These are phyloP conservation scores for Platorchestia sp. DNA, from an alignment of 1,140 invertebrate genomes.

Conservation along the genomic window DNA sequence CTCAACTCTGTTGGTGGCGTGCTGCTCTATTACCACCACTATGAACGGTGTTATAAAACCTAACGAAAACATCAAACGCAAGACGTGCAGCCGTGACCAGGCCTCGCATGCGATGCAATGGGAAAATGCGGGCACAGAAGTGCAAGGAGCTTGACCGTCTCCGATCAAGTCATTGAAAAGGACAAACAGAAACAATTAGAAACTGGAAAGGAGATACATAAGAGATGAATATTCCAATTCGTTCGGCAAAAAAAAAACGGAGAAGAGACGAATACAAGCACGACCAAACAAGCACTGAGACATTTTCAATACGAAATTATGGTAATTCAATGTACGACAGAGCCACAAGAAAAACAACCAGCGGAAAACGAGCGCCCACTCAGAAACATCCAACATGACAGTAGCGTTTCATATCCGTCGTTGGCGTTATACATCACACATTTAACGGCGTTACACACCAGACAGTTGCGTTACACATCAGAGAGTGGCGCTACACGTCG, in stretches of 20 bases:
- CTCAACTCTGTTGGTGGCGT: neutral
- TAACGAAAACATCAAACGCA: neutral
- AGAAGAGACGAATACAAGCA: neutral
- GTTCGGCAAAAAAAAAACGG: too few relatives aligned
- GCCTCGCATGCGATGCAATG: too few relatives aligned
- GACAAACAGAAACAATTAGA: too few relatives aligned
- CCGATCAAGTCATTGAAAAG: too few relatives aligned
- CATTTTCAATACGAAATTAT: neutral
- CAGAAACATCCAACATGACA: neutral
- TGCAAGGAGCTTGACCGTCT: neutral
- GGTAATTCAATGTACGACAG: neutral
- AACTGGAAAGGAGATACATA: too few relatives aligned
- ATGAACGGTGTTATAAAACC: neutral
- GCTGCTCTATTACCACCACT: neutral
- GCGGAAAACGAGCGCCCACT: neutral
- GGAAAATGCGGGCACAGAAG: neutral
- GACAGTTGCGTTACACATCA: too few relatives aligned
- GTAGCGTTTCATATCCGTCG: too few relatives aligned
- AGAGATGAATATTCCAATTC: too few relatives aligned
- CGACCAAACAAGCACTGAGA: neutral
- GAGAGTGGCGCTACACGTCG: too few relatives aligned
- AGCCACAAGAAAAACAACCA: neutral
- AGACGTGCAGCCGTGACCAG: too few relatives aligned
- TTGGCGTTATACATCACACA: too few relatives aligned
- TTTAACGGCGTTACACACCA: too few relatives aligned